Percentiles rank a stretch among this genome's conserved stretches.
Evolutionary conservation across 1,140 invertebrate species (phyloP).

Genomic region (Pseudomyrmex gracilis): DNA sequence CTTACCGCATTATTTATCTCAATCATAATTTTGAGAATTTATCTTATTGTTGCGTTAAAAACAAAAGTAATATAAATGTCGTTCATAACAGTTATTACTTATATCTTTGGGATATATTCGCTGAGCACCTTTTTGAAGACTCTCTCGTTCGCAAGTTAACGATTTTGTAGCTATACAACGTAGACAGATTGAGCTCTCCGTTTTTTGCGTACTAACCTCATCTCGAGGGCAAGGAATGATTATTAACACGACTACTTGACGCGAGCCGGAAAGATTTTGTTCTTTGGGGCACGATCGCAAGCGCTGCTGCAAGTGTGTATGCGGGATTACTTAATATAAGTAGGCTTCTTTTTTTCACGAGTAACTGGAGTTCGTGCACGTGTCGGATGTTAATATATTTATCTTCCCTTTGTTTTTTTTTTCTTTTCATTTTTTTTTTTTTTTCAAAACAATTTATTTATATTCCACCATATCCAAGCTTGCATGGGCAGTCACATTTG

Average conservation of each 20-base stretch:
- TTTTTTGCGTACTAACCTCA: conserved; percentile 40
- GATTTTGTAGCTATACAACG: conserved; percentile 35
- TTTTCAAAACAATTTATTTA: conserved; percentile 2
- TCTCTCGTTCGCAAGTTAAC: conserved; percentile 38
- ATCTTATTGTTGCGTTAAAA: background rate
- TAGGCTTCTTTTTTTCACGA: conserved; percentile 53
- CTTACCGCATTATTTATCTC: background rate
- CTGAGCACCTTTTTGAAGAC: conserved; percentile 31
- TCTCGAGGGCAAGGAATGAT: conserved; percentile 54
- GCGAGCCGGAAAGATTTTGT: conserved; percentile 45
- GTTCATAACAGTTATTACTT: background rate
- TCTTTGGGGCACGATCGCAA: conserved; percentile 54
- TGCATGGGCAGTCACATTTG: conserved; percentile 63
- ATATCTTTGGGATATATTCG: conserved; percentile 14
- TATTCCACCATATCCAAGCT: conserved; percentile 40
- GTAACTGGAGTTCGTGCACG: conserved; percentile 58
- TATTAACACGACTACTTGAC: conserved; percentile 49
- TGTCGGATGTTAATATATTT: conserved; percentile 56
- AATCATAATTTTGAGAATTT: background rate
- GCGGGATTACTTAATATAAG: conserved; percentile 38
- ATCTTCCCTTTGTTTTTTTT: conserved; percentile 10
- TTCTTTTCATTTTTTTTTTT: conserved; percentile 34
- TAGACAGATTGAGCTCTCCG: conserved; percentile 45
- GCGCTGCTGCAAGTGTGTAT: conserved; percentile 59
- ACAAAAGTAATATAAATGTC: background rate